Base-by-base conservation (phyloP, 2,797 vertebrate species). In the Bradypodion pumilum region DNA sequence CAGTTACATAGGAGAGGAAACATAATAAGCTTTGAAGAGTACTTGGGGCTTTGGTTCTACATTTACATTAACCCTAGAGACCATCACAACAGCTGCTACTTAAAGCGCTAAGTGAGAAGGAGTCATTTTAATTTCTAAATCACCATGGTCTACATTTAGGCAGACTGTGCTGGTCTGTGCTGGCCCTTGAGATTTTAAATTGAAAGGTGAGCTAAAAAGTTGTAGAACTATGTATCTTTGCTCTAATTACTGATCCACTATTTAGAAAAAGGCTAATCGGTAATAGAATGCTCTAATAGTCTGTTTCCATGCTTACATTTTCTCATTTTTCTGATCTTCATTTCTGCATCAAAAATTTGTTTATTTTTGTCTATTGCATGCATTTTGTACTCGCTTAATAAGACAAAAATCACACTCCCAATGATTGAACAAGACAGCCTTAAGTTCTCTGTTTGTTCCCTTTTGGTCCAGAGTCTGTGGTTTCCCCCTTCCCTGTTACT, bases 1-100 rank as follows among this genome's bases (percentile, higher is more conserved):
- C 81, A 86, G 72, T 83, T 90, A 66, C 35, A 86, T 66, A 68
- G 89, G 90, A 76, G 46, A 87, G 88, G 90, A 93, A 94, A 93
- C 90, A 91, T 88, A 92, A 91, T 88, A 68, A 89, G 78, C 91
- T 89, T 87, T 86, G 73, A 82, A 81, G 77, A 85, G 25, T 1
- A 44, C 72, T 90, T 75, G 73, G 82, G 70, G 90, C 89, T 82
- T 81, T 78, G 68, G 89, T 85, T 82, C 85, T 85, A 86, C 78
- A 85, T 82, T 90, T 87, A 69, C 42, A n/a, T 0, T 66, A 72
- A 89, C 85, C 87, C 85, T 89, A 59, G 82, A 80, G 23, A 12
- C 21, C 0, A 83, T 86, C 37, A 74, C 46, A 86, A 84, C 86
- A 59, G 69, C 62, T 0, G 0, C 46, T 32, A 65, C 49, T 62